Evolutionary conservation across 2,888 invertebrate species (phyloP).

Genomic region (Drosophila siamana): DNA sequence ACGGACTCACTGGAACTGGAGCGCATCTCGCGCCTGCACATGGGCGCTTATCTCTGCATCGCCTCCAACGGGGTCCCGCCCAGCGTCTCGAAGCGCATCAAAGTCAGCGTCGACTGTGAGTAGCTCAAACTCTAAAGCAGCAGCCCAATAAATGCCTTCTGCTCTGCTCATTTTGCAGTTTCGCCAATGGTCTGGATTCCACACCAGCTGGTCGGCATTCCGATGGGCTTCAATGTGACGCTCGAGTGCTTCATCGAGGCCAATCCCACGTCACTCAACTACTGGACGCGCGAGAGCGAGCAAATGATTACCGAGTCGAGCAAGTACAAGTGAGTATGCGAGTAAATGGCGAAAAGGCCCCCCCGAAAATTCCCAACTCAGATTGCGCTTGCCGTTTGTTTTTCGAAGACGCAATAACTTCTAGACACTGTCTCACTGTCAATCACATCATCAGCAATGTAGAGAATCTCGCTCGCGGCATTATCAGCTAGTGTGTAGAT

Average conservation of each 20-base stretch:
- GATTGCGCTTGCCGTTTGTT: neutral
- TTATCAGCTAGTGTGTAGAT: slow-evolving; percentile 24
- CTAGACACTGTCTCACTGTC: neutral
- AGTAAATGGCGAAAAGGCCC: too few species aligned
- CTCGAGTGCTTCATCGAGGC: slow-evolving; percentile 96
- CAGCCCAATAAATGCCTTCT: too few species aligned
- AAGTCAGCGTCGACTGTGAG: slow-evolving; percentile 98
- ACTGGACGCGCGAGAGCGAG: slow-evolving; percentile 95
- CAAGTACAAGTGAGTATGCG: slow-evolving; percentile 90
- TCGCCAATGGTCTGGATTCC: slow-evolving; percentile 97
- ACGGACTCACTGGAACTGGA: slow-evolving; percentile 93
- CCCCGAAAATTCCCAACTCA: too few species aligned
- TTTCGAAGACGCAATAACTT: neutral
- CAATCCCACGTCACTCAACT: slow-evolving; percentile 95
- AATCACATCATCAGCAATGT: too few species aligned
- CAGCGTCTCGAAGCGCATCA: slow-evolving; percentile 95
- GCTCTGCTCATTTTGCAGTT: slow-evolving; percentile 89
- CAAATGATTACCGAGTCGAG: slow-evolving; percentile 94
- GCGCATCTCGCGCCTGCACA: slow-evolving; percentile 93
- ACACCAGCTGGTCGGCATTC: slow-evolving; percentile 94
- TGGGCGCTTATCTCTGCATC: slow-evolving; percentile 97
- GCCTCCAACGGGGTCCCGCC: slow-evolving; percentile 94
- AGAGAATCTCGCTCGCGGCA: neutral
- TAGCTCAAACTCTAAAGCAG: too few species aligned
- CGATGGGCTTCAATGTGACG: slow-evolving; percentile 92